phyloP scores from a whole-genome alignment of 2,888 invertebrate genomes.

The Zygogramma bicolorata region DNA sequence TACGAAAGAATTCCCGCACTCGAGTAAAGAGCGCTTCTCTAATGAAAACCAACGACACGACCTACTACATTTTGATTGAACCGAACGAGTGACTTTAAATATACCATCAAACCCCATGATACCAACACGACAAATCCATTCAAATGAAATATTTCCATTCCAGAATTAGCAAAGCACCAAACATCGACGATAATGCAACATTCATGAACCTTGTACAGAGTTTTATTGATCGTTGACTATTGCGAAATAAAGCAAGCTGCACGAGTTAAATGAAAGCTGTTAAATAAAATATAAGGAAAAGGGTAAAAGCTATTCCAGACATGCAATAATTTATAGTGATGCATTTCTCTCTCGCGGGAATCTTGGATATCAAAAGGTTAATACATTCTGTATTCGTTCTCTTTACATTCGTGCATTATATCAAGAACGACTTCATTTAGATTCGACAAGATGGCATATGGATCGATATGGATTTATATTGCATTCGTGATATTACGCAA shows the following conservation, averaged over 20 bases:
- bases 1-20: neutral
- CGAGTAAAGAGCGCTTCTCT: neutral
- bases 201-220: constrained; percentile 32
- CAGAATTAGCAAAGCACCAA: constrained; percentile 39
- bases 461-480: neutral
- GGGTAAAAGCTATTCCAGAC: constrained; percentile 43
- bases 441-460: neutral
- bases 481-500: neutral
- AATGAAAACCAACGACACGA: neutral
- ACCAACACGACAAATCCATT: neutral
- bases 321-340: constrained; percentile 48
- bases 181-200: constrained; percentile 37
- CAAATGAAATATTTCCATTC: constrained; percentile 32
- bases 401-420: constrained; percentile 3
- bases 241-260: constrained; percentile 41
- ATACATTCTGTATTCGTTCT: constrained; percentile 44
- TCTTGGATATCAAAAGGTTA: constrained; percentile 49
- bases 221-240: constrained; percentile 34
- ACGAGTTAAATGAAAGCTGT: constrained; percentile 50
- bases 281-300: constrained; percentile 51
- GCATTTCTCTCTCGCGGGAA: constrained; percentile 48
- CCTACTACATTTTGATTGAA: neutral
- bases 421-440: constrained; percentile 13
- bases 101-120: neutral
- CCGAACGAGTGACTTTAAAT: constrained; percentile 1